Evolutionary conservation across 1,140 invertebrate genomes (phyloP), one percentile per base, ranked within the genome.

Genomic region (Rhizoglyphus robini): DNA sequence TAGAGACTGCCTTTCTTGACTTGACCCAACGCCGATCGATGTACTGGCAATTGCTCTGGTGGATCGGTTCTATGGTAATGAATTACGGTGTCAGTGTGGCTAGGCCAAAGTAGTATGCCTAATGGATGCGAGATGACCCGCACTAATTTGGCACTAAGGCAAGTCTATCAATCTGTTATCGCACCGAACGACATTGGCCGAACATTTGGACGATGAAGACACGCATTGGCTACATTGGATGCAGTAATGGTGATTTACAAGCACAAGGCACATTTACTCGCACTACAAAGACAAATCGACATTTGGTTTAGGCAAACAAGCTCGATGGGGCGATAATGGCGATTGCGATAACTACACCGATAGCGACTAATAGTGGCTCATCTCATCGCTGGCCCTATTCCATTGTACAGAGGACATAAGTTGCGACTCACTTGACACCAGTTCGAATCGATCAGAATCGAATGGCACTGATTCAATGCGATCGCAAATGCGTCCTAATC

Each of bases 251-350:
- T 41, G 36, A 41, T 41, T 41, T 41, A 41, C 36, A 41, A 41
- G 36, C 36, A n/a, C n/a, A 41, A 41, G 36, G 18, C 36, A 8
- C 36, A 41, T 41, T 41, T 41, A 18, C 8, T 41, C 18, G 36
- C 8, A 41, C 8, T 41, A 41, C 36, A 54, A 54, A 54, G 51
- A 54, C 15, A 60, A 60, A 60, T 29, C 36, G 36, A 41, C 36
- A 8, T 18, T n/a, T n/a, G n/a, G n/a, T n/a, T n/a, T n/a, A n/a
- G n/a, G 18, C 36, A 8, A 41, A 41, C 18, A 41, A 18, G 36
- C 18, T 18, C 36, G 36, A 41, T 41, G 36, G 8, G 36, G 8
- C 36, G 36, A 41, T 41, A 41, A 41, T 41, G 36, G 36, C 36
- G 18, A 41, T 41, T 41, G 36, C 8, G 18, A 41, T 41, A 41